These are phyloP conservation scores for Campylomormyrus numenius DNA, from an alignment of 2,113 vertebrate genomes.

Conservation along the genomic window DNA sequence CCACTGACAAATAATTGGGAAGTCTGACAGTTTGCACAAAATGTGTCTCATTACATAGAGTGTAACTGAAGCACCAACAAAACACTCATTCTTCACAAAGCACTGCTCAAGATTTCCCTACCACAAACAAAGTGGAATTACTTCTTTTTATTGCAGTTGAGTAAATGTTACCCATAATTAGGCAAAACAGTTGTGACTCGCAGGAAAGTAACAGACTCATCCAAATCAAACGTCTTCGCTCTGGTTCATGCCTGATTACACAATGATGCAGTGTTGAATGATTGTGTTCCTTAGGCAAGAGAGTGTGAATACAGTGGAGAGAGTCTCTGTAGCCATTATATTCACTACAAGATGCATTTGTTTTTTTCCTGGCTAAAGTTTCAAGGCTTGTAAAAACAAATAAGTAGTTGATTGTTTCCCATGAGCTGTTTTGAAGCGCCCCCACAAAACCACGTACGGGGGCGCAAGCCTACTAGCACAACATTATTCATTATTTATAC, in stretches of 20 bases:
- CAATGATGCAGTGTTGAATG: slow-evolving; percentile 47
- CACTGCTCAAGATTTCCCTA: background rate
- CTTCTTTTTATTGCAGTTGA: slow-evolving; percentile 31
- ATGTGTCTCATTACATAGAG: background rate
- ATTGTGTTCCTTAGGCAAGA: slow-evolving; percentile 40
- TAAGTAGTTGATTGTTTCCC: background rate
- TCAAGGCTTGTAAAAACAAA: background rate
- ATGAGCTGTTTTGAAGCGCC: background rate
- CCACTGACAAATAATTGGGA: background rate
- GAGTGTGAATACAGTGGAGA: background rate
- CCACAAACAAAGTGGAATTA: slow-evolving; percentile 14
- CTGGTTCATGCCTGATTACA: slow-evolving; percentile 50
- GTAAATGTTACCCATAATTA: slow-evolving; percentile 48
- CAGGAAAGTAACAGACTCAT: slow-evolving; percentile 41
- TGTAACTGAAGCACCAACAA: background rate
- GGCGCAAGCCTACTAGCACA: background rate
- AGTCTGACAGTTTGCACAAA: background rate
- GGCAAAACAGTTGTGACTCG: slow-evolving; percentile 41
- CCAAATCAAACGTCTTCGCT: slow-evolving; percentile 51
- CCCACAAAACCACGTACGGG: background rate
- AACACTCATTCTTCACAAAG: slow-evolving; percentile 22
- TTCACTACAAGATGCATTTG: background rate
- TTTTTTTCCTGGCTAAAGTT: background rate
- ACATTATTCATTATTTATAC: background rate
- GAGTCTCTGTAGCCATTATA: background rate